Conservation (phyloP, 1,140 invertebrate species). For the Eufriesea mexicana region DNA sequence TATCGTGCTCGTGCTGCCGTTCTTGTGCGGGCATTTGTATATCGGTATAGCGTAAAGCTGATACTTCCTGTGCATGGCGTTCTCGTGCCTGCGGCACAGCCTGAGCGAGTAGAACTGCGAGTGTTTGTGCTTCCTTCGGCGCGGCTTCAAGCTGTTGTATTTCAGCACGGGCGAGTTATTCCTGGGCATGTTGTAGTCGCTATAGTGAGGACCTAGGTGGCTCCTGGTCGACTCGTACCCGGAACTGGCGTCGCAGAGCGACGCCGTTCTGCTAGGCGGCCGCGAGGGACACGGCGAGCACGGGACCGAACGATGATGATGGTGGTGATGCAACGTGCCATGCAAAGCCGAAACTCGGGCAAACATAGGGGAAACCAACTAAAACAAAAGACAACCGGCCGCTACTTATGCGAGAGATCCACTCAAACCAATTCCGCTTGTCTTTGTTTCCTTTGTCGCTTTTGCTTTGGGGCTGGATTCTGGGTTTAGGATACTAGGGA, state of each 20-base stretch:
- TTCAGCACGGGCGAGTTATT: conserved; percentile 77
- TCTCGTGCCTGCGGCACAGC: conserved; percentile 72
- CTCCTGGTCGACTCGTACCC: conserved; percentile 86
- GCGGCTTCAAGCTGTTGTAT: conserved; percentile 78
- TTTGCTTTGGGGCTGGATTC: not conserved
- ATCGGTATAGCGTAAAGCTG: conserved; percentile 81
- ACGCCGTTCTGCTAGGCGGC: conserved; percentile 80
- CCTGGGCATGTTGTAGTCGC: conserved; percentile 77
- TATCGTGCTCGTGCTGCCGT: conserved; percentile 66
- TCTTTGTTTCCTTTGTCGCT: not conserved
- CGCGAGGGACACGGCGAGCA: conserved; percentile 74
- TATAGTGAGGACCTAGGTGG: conserved; percentile 81
- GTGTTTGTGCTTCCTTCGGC: conserved; percentile 75
- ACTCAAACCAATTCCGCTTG: not conserved
- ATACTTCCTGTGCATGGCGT: conserved; percentile 68
- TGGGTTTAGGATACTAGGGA: no score
- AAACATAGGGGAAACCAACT: conserved; percentile 81
- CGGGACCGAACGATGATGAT: conserved; percentile 64
- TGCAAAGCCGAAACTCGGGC: conserved; percentile 80
- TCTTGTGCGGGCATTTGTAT: conserved; percentile 78
- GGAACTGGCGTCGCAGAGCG: conserved; percentile 80
- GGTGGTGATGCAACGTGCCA: conserved; percentile 73
- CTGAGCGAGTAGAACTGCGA: conserved; percentile 80
- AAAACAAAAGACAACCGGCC: conserved; percentile 74
- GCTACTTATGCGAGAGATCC: conserved; percentile 36